Base-by-base conservation (phyloP, 2,888 invertebrate genomes). In the Sphaeridia pumilis region DNA sequence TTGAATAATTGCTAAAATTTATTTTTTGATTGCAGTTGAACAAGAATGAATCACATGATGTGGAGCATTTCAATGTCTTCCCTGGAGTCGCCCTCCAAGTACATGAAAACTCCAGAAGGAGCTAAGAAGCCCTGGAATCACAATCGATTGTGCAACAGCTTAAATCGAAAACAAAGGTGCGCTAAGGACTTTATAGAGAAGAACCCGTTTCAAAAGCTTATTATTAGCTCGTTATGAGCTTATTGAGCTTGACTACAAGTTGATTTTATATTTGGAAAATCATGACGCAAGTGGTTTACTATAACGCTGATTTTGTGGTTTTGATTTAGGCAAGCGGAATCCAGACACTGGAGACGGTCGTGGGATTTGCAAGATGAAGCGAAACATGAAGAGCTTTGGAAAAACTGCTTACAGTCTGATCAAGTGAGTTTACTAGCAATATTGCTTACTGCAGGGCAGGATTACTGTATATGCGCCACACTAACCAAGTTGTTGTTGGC, bases 31-130 rank as follows among this genome's bases (percentile, higher is more conserved):
- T 47, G 14, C 21, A 25, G 43, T 57, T 55, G 21, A 56, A 50
- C 52, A 49, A 58, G 43, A 59, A 61, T 61, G 61, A 59, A 58
- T 59, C 61, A 58, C 58, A 62, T 62, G 60, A 62, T 59, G 60
- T 60, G 60, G 55, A 62, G 62, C 46, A 49, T 56, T 41, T 62
- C 62, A 31, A 60, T 62, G 62, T 58, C 60, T 47, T 60, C 60
- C 45, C 53, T 62, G 60, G 60, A 58, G 54, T 56, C 58, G 17
- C 54, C 56, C 34, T 55, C 58, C 49, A 60, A 55, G 21, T 46
- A 51, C 51, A 49, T 59, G 54, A 57, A 52, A 46, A 59, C 61
- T 52, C 61, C 61, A 35, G 59, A 62, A 54, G 49, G 53, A 43
- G 43, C 55, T 26, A 62, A 59, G 45, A 58, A 58, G 54, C 56